Evolutionary conservation across 2,113 vertebrate genomes (phyloP).

Genomic region (Ophiodon elongatus): DNA sequence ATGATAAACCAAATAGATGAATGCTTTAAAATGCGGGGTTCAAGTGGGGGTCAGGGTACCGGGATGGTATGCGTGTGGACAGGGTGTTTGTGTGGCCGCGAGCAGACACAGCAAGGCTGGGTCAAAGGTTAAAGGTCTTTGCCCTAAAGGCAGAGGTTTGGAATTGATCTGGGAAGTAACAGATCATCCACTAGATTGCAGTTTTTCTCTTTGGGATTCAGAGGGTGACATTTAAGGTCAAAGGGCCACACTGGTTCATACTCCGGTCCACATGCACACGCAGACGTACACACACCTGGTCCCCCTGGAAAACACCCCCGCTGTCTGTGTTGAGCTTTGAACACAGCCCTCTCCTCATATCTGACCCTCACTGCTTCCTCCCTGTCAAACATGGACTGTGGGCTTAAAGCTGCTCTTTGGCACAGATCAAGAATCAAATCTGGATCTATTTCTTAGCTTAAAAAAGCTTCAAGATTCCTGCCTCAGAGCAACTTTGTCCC

Average conservation of each 20-base stretch:
- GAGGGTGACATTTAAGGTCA: conserved; percentile 46
- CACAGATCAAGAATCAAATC: conserved; percentile 61
- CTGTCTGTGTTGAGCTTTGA: conserved; percentile 78
- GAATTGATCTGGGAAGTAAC: conserved; percentile 39
- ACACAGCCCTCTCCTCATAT: conserved; percentile 70
- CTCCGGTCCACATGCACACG: conserved; percentile 32
- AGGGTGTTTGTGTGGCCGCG: conserved; percentile 36
- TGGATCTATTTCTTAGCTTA: conserved; percentile 39
- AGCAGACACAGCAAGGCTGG: conserved; percentile 28
- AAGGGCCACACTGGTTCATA: conserved; percentile 40
- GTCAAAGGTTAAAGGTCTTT: conserved; percentile 32
- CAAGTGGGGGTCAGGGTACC: conserved; percentile 37
- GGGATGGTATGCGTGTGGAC: conserved; percentile 25
- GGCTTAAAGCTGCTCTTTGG: conserved; percentile 61
- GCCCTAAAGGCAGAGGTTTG: conserved; percentile 25
- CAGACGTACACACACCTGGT: conserved; percentile 28
- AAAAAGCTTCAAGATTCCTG: conserved; percentile 44
- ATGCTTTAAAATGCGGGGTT: conserved; percentile 82
- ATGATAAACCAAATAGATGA: conserved; percentile 93
- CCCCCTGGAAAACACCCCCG: conserved; percentile 59
- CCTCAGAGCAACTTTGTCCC: conserved; percentile 55
- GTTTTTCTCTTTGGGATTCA: conserved; percentile 34
- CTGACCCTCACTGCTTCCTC: conserved; percentile 57
- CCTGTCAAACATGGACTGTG: conserved; percentile 56
- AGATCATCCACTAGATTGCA: conserved; percentile 33